Conservation (phyloP, 2,888 invertebrate species). For the Adela reaumurella region DNA sequence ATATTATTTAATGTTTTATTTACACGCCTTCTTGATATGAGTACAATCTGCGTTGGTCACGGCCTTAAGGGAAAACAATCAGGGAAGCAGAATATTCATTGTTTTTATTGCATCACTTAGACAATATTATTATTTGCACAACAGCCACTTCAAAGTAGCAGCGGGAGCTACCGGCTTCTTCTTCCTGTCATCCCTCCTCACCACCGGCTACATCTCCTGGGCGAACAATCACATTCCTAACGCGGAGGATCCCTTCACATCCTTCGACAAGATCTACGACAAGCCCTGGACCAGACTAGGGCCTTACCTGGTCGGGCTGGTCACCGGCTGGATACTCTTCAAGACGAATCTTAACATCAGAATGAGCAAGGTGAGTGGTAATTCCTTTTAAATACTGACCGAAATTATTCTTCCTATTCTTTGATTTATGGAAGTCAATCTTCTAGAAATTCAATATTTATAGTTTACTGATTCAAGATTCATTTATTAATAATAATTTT, state of each 20-base stretch:
- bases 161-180: slow-evolving; percentile 62
- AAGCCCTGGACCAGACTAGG: slow-evolving; percentile 86
- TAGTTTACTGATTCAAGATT: no score
- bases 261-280: slow-evolving; percentile 87
- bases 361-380: slow-evolving; percentile 63
- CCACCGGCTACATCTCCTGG: slow-evolving; percentile 77
- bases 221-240: slow-evolving; percentile 74
- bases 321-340: slow-evolving; percentile 77
- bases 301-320: slow-evolving; percentile 82
- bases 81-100: no score
- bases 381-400: no score
- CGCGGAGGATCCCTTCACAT: slow-evolving; percentile 76
- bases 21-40: no score
- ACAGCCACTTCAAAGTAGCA: slow-evolving; percentile 74
- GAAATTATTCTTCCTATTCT: no score
- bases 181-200: slow-evolving; percentile 72
- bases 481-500: no score
- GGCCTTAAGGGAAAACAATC: no score
- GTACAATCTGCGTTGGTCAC: no score
- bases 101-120: background rate
- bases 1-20: no score
- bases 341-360: slow-evolving; percentile 76
- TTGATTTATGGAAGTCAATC: no score
- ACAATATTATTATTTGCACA: background rate
- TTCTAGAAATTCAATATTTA: no score